Evolutionary conservation across 1,140 invertebrate species (phyloP), one percentile per base, ranked within the genome.

Genomic region (Danaus melanippus): DNA sequence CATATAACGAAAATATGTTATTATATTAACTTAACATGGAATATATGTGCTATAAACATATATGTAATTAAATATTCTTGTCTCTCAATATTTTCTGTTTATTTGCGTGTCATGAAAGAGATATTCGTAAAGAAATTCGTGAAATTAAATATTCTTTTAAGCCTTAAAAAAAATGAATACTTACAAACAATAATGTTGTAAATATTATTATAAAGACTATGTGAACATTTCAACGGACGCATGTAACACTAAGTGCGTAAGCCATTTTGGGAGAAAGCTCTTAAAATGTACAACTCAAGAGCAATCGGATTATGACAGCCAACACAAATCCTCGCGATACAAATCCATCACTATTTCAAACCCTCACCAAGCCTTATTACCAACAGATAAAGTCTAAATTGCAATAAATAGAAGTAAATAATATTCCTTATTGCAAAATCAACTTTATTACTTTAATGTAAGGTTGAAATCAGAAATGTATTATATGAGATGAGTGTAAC

Each of bases 301-400:
- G 69, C 69, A 70, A 72, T 70, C 69, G 65, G 73, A 70, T 76
- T 76, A 76, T 66, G 57, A 66, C 55, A 64, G 69, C 42, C 50
- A 64, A 69, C 67, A 72, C 70, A 69, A 61, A 58, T 65, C 66
- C 50, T 50, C 57, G 59, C 49, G 60, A 59, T 61, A 56, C 56
- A 15, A 15, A 56, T 53, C 46, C 53, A 52, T 53, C 52, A 32
- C 9, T 55, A 49, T 46, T 9, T 10, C 10, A 10, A 10, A 2
- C 17, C 15, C 12, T 40, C 11, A 44, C n/a, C 21, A 2, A 55
- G 56, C 43, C 52, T 46, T 2, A n/a, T 50, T 53, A 44, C 48
- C 60, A 52, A 41, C 0, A 9, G 11, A 17, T 8, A 10, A 5
- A 0, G 1, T 41, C 52, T 54, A 39, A 46, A 42, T 67, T 42